These are phyloP conservation scores for Montipora cactus DNA, from an alignment of 64 coral and sea anemone genomes.

Conservation along the genomic window DNA sequence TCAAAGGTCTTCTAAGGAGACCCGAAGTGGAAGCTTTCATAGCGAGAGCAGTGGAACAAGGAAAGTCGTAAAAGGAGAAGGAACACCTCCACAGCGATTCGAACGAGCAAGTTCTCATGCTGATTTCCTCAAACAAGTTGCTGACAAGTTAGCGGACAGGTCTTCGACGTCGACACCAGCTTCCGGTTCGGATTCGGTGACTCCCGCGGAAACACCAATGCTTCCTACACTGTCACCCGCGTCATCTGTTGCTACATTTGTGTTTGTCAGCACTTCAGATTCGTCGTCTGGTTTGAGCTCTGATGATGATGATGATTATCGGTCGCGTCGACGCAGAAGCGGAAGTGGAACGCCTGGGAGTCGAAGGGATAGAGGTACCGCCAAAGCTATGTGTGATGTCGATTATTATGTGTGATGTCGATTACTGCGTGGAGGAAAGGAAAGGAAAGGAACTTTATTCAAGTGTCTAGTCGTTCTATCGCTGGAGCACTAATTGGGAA, in stretches of 20 bases:
- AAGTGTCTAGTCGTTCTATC: too few relatives aligned
- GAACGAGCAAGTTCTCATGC: constrained; percentile 60
- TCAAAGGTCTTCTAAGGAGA: neutral
- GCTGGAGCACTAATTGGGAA: too few relatives aligned
- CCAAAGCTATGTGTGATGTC: neutral
- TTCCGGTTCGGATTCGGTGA: constrained; percentile 67
- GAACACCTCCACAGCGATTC: constrained; percentile 35
- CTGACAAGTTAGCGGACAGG: constrained; percentile 72
- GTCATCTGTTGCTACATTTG: constrained; percentile 78
- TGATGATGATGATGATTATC: constrained; percentile 21
- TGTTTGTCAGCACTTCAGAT: constrained; percentile 77
- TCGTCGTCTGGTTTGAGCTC: constrained; percentile 84
- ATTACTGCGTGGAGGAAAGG: too few relatives aligned
- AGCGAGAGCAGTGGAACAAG: constrained; percentile 13
- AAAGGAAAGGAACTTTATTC: too few relatives aligned
- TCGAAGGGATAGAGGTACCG: constrained; percentile 15
- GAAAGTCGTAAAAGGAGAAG: constrained; percentile 22
- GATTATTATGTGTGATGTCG: too few relatives aligned
- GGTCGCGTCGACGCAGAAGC: neutral
- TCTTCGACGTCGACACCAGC: constrained; percentile 67
- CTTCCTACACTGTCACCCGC: constrained; percentile 85
- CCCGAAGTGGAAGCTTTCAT: constrained; percentile 10
- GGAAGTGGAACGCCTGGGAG: constrained; percentile 16
- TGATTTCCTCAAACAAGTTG: constrained; percentile 90
- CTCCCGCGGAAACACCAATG: constrained; percentile 87